Conservation (phyloP, 2,888 invertebrate species). For the Aspidapion aeneum region DNA sequence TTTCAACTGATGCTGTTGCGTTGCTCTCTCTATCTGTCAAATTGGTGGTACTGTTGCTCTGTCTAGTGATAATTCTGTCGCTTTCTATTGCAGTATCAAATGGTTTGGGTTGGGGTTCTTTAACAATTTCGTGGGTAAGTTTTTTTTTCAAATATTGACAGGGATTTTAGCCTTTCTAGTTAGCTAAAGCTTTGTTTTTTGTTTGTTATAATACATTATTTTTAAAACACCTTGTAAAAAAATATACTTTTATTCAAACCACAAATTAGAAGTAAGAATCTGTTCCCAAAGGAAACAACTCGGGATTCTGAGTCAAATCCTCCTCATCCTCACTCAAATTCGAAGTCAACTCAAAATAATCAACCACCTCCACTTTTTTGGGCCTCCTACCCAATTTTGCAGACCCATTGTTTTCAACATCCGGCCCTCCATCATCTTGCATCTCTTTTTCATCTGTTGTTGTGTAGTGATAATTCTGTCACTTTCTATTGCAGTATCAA, state of each 20-base stretch:
- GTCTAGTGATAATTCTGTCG: background rate
- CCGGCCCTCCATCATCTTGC: conserved; percentile 14
- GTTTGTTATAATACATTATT: too few species aligned
- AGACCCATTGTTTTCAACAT: conserved; percentile 4
- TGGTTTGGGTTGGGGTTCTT: background rate
- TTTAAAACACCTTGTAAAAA: too few species aligned
- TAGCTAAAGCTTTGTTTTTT: conserved; percentile 26
- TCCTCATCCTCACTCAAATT: too few species aligned
- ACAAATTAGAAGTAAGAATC: too few species aligned
- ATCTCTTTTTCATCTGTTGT: too few species aligned
- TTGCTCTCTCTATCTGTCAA: conserved; percentile 13
- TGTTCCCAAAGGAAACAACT: conserved; percentile 32
- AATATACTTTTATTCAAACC: too few species aligned
- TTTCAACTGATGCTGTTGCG: conserved; percentile 3
- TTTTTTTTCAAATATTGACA: conserved; percentile 31
- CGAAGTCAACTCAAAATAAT: conserved; percentile 10
- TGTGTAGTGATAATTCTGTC: background rate
- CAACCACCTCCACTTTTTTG: conserved; percentile 5
- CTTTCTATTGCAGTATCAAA: background rate
- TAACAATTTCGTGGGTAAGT: conserved; percentile 14
- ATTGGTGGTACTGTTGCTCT: background rate
- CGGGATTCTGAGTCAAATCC: conserved; percentile 27
- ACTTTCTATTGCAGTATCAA: background rate
- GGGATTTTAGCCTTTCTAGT: conserved; percentile 29
- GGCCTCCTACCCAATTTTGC: conserved; percentile 4